These are phyloP conservation scores for Tetrax tetrax DNA, from an alignment of 2,113 vertebrate species.

Conservation along the genomic window DNA sequence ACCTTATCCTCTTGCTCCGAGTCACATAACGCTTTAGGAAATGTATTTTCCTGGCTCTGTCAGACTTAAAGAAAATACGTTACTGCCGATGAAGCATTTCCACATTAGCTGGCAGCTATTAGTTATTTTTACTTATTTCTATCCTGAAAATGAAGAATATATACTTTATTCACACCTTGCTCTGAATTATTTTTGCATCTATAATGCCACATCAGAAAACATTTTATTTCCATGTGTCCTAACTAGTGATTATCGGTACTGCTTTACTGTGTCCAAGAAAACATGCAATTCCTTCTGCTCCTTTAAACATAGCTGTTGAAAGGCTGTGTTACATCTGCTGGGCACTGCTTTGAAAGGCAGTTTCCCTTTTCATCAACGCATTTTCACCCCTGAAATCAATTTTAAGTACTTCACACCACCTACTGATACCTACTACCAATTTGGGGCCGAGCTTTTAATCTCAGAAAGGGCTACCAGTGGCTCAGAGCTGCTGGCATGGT, in stretches of 20 bases:
- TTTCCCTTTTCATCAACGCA: not conserved
- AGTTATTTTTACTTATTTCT: not conserved
- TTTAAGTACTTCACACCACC: not conserved
- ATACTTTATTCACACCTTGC: not conserved
- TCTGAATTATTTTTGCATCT: not conserved
- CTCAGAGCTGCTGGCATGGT: accelerated
- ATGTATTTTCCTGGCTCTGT: not conserved
- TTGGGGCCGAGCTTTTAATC: too few species aligned
- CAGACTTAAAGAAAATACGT: not conserved
- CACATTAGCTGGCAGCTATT: not conserved
- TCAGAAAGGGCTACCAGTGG: not conserved
- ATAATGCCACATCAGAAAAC: not conserved
- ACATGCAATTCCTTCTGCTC: not conserved
- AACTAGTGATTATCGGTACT: not conserved
- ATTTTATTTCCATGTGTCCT: not conserved
- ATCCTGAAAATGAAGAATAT: not conserved
- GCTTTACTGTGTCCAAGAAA: not conserved
- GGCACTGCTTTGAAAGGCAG: not conserved
- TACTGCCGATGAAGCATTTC: not conserved
- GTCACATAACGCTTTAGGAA: not conserved
- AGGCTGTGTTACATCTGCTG: not conserved
- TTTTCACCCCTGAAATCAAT: not conserved
- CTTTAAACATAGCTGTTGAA: not conserved
- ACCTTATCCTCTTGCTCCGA: not conserved
- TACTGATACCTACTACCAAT: too few species aligned